phyloP scores from a whole-genome alignment of 2,797 vertebrate species.

The Emydoidea blandingii region DNA sequence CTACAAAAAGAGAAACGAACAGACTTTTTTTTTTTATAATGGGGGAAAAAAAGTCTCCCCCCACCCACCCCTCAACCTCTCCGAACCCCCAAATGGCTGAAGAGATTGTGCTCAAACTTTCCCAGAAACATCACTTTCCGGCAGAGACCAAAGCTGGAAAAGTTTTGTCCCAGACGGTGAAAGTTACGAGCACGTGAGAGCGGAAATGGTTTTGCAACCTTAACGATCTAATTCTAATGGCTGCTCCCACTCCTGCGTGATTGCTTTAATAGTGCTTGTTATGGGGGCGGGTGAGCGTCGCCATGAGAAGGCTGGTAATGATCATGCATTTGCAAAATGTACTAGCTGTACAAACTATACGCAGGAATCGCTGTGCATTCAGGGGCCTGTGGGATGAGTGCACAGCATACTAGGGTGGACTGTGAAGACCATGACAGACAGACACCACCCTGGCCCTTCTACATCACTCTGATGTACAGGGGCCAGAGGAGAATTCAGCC shows the following conservation, averaged over 20 bases:
- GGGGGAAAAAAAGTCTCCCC: not conserved
- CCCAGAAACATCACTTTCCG: not conserved
- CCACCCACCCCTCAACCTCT: not conserved
- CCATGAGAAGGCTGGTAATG: not conserved
- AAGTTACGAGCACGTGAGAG: not conserved
- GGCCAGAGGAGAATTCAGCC: not conserved
- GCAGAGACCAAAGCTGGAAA: not conserved
- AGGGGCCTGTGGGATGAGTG: not conserved
- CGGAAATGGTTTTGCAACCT: not conserved
- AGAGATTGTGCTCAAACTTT: not conserved
- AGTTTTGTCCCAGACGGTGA: not conserved
- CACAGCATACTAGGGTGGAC: not conserved
- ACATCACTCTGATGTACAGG: not conserved
- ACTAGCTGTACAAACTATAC: not conserved
- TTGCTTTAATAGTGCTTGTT: not conserved
- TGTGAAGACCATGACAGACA: not conserved
- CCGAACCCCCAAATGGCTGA: too few species aligned
- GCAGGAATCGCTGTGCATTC: not conserved
- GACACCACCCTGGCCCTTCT: not conserved
- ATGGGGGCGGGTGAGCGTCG: not conserved
- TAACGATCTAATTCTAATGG: not conserved
- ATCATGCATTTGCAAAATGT: not conserved
- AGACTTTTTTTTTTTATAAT: not conserved
- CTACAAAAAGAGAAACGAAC: not conserved
- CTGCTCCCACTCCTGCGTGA: not conserved